Evolutionary conservation across 2,888 invertebrate genomes (phyloP).

Genomic region (Glyphotaelius pellucidus): DNA sequence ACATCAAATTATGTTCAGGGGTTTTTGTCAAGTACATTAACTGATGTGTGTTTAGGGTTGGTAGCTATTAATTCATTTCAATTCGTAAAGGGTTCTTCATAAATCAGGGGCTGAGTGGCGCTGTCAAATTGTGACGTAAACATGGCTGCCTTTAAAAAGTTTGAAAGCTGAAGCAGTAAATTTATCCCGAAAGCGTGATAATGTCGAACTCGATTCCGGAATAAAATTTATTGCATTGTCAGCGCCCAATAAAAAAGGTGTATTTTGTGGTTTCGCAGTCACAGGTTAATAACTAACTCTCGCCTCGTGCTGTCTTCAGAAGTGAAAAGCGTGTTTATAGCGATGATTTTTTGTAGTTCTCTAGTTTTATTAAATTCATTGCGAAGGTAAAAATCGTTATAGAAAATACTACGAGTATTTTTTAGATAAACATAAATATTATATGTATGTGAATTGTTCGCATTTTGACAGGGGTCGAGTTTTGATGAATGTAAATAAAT

Average conservation of each 20-base stretch:
- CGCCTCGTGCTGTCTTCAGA: neutral
- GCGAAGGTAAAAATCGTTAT: neutral
- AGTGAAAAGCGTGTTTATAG: neutral
- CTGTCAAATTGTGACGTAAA: slow-evolving; percentile 31
- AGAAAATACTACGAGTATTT: too few relatives aligned
- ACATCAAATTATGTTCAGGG: neutral
- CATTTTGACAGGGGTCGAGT: neutral
- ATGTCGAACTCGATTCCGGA: neutral
- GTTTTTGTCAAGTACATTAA: neutral
- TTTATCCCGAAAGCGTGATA: neutral
- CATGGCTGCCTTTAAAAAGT: slow-evolving; percentile 26
- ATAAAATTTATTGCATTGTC: neutral
- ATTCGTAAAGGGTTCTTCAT: slow-evolving; percentile 42
- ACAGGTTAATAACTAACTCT: neutral
- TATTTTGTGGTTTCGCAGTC: neutral
- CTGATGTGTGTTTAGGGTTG: slow-evolving; percentile 10
- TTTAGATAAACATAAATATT: neutral
- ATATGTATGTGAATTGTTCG: too few relatives aligned
- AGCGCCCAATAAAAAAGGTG: neutral
- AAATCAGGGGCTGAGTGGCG: slow-evolving; percentile 36
- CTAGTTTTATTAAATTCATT: neutral
- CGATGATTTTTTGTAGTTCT: neutral
- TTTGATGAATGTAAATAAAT: neutral
- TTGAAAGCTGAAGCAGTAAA: slow-evolving; percentile 12
- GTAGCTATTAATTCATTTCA: slow-evolving; percentile 43